Conservation (phyloP, 2,113 vertebrate species). For the Poecile atricapillus region DNA sequence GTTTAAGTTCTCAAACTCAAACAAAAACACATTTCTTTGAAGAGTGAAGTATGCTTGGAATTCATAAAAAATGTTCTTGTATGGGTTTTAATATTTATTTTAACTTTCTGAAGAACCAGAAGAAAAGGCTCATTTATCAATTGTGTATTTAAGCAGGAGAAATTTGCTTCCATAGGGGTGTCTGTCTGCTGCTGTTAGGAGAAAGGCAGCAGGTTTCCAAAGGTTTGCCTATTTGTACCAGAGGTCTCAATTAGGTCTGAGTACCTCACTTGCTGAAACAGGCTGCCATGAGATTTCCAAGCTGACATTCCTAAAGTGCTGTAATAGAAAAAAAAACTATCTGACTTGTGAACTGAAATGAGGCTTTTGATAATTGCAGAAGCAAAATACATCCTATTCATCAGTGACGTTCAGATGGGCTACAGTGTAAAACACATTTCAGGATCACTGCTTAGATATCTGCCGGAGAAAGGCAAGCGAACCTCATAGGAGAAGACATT, state of each 20-base stretch:
- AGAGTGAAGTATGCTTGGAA: neutral
- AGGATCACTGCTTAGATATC: neutral
- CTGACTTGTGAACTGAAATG: neutral
- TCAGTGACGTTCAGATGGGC: neutral
- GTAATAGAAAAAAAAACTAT: conserved; percentile 13
- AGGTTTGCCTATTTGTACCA: neutral
- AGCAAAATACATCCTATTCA: neutral
- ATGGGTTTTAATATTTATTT: conserved; percentile 7
- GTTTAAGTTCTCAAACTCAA: conserved; percentile 16
- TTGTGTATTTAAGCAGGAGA: neutral
- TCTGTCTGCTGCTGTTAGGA: neutral
- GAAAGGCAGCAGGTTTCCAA: conserved; percentile 4
- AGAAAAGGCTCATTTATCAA: conserved; percentile 17
- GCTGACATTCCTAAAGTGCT: neutral
- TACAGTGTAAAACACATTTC: neutral
- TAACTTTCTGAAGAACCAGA: neutral
- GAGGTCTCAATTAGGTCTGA: conserved; percentile 5
- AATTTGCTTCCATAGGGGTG: neutral
- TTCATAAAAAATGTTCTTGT: neutral
- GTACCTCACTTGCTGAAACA: neutral
- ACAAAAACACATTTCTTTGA: neutral
- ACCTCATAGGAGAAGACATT: neutral
- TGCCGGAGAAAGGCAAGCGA: neutral
- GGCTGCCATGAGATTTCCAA: neutral
- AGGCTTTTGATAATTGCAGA: conserved; percentile 15